Base-by-base conservation (phyloP, 2,888 invertebrate genomes). In the Eupithecia insigniata region DNA sequence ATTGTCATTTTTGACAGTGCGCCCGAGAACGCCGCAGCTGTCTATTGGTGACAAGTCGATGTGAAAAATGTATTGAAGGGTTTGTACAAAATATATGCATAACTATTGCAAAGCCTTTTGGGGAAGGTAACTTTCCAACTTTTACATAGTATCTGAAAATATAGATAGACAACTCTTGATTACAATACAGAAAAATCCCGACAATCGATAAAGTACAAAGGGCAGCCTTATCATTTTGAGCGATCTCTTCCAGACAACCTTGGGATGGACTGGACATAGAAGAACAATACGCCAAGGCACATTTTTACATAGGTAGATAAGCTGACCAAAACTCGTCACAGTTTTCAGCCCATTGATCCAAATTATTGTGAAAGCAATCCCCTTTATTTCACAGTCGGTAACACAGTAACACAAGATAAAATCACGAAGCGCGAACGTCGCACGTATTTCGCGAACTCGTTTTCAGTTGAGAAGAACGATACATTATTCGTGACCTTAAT, bases 401-500 rank as follows among this genome's bases (percentile, higher is more conserved):
- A 61, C 55, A 26, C 55, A 22, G 51, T 55, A 66, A 61, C 61
- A 68, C 61, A 36, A 71, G 62, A 69, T 64, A 71, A 74, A 69
- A 74, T 71, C 71, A 70, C 62, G 55, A 69, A 71, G 46, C 71
- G 62, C 43, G 58, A 73, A 70, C 64, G 60, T 32, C 46, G 46
- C 72, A 73, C 69, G 72, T 72, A 72, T 62, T 66, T 69, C 69
- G 22, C 60, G 58, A 72, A 72, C 69, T 69, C 72, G 72, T 69
- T 72, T 69, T 72, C 69, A 43, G 72, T 69, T 66, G 60, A 72
- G 60, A 69, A 28, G 69, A 60, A 30, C 22, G 66, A 73, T 73
- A 73, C 67, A 73, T 67, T 70, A 73, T 67, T 73, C 64, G 26
- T 36, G 58, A 70, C 73, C 67, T 65, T 70, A 67, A 73, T 64